Conservation (phyloP, 2,888 invertebrate genomes). For the Drosophila kuntzei region DNA sequence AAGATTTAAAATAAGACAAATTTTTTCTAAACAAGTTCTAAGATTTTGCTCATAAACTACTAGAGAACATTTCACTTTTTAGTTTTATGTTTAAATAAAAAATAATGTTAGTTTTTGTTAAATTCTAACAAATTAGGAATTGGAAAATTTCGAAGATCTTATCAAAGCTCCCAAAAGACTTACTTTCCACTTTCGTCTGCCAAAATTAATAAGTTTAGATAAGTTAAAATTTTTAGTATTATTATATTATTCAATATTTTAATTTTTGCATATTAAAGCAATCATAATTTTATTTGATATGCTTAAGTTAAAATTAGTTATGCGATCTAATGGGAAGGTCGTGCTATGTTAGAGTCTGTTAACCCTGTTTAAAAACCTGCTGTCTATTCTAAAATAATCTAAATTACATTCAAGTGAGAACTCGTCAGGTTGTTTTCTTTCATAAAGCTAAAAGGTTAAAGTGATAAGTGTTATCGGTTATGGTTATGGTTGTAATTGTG, state of each 20-base stretch:
- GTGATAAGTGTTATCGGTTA: slow-evolving; percentile 70
- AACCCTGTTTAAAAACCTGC: slow-evolving; percentile 3
- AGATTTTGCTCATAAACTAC: no score
- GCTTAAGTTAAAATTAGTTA: not conserved
- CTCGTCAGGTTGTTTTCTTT: slow-evolving; percentile 2
- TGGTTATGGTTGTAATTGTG: slow-evolving; percentile 24
- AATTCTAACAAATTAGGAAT: not conserved
- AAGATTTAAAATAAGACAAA: not conserved
- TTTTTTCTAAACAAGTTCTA: not conserved
- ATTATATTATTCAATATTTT: not conserved
- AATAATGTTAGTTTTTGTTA: not conserved
- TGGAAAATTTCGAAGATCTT: not conserved
- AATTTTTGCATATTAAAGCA: not conserved
- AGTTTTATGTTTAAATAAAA: no score
- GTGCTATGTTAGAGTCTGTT: slow-evolving; percentile 6
- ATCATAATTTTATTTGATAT: not conserved
- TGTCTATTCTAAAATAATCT: slow-evolving; percentile 4
- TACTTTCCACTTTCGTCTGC: not conserved
- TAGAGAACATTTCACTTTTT: no score
- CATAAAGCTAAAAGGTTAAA: slow-evolving; percentile 53
- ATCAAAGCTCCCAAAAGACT: not conserved
- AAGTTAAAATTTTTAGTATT: not conserved
- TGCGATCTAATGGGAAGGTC: slow-evolving; percentile 11
- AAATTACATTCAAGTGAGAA: slow-evolving; percentile 33
- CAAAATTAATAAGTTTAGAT: not conserved